Base-by-base conservation (phyloP, 2,888 invertebrate genomes). In the Ditula angustiorana region DNA sequence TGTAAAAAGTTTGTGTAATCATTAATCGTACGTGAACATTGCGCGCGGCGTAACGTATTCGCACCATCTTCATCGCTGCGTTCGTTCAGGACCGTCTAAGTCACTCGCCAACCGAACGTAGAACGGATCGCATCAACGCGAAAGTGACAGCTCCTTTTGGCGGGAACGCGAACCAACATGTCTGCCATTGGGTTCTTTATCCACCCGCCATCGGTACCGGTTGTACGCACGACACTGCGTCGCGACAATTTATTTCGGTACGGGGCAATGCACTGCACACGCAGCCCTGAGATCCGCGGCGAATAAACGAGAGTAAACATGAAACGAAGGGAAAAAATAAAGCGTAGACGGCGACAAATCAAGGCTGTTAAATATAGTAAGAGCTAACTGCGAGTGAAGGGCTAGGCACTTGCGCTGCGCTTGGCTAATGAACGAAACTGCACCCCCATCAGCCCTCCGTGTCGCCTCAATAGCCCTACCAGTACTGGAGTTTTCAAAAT, bases 211-310 rank as follows among this genome's bases (percentile, higher is more conserved):
- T 87, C 87, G 86, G 86, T 85, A 85, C 86, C 87, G 87, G 87
- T 89, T 87, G 90, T 90, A 90, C 89, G 83, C 83, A 74, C 71
- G 80, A 80, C 78, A 71, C 75, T 71, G 76, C 83, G 86, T 82
- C 88, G 88, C 90, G 90, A 90, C 91, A 90, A 88, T 91, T 92
- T 92, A 92, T 92, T 92, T 92, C 83, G 88, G 92, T 91, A 79
- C 88, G 87, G 91, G 91, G 90, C 91, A 92, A 90, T 90, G 92
- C 91, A 92, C 92, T 90, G 77, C 72, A 80, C 84, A 82, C 81
- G 84, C 86, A 90, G 89, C 88, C 87, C 88, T 87, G 87, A 88
- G 86, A 85, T 83, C 85, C 80, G 82, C 80, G 80, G 76, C 79
- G 82, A 82, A 84, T 77, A 83, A 83, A 83, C 80, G 83, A 84